Evolutionary conservation across 2,113 vertebrate genomes (phyloP), one percentile per base, ranked within the genome.

Genomic region (Chaenogobius annularis): DNA sequence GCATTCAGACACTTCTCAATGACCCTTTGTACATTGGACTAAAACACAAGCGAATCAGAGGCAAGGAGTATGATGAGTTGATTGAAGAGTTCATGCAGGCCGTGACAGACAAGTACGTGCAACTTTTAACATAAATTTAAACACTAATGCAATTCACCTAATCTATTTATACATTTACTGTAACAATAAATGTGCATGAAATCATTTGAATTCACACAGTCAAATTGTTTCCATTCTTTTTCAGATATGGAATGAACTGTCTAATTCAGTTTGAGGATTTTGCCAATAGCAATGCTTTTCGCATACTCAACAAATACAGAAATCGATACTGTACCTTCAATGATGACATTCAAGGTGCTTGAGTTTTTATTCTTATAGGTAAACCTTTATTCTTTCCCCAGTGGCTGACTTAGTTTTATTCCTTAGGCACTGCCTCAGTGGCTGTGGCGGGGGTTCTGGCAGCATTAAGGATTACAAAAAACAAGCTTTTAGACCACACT

Each of bases 191-290:
- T 23, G 7, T 56, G 20, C 12, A 19, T n/a, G 26, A 31, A 31
- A 31, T 4, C 4, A 31, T 31, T 31, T 31, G 5, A 22, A 22
- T 22, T 22, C 20, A 5, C 52, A 22, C 10, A n/a, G n/a, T 40
- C 56, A 61, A 17, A 31, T 3, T 17, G 4, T 10, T 63, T 63
- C 35, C 4, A 11, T 15, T 11, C 2, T 46, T 44, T 8, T 67
- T 46, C 89, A 99, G 97, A 87, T 99, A 97, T 0, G 96, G 97
- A 74, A 97, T 96, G 94, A 97, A 94, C 82, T 98, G 97, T 70
- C 92, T 99, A 43, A 96, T 99, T 83, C 98, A 99, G 87, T 99
- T 99, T 92, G 98, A 99, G 90, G 98, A 99, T 72, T 99, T 99
- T 74, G 97, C 96, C 81, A 99, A 99, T 68, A 94, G 90, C 87